These are phyloP conservation scores for Melanerpes aurifrons DNA, from an alignment of 2,113 vertebrate species.

Conservation along the genomic window DNA sequence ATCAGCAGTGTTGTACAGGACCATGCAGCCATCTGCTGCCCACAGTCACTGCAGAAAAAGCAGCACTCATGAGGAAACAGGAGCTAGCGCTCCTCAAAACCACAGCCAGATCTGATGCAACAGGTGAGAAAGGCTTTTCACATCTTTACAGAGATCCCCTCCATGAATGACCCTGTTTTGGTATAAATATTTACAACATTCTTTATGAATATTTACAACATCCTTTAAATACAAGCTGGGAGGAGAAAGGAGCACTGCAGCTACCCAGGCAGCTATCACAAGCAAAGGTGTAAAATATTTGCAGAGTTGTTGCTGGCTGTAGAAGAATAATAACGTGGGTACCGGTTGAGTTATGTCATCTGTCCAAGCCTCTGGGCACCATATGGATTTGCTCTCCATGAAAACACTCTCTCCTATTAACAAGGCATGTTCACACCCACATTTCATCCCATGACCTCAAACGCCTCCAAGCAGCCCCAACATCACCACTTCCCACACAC, in stretches of 20 bases:
- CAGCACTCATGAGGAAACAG: neutral
- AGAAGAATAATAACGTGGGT: neutral
- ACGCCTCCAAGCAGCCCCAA: neutral
- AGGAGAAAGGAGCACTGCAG: neutral
- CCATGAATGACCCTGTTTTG: neutral
- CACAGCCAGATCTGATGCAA: fast-evolving
- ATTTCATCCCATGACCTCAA: neutral
- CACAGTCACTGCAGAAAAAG: neutral
- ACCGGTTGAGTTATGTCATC: neutral
- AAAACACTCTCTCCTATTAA: neutral
- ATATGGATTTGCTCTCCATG: neutral
- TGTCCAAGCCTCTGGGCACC: neutral
- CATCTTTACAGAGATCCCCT: fast-evolving
- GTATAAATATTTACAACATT: neutral
- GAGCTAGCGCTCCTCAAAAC: neutral
- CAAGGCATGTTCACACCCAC: neutral
- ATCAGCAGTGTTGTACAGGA: neutral
- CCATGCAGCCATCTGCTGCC: neutral
- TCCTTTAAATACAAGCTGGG: neutral
- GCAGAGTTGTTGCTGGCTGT: neutral
- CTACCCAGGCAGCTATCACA: neutral
- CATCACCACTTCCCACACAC: neutral
- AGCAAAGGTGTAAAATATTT: neutral
- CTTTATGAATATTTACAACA: neutral
- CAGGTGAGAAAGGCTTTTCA: neutral